phyloP scores from a whole-genome alignment of 2,797 vertebrate species.

The Sebastolobus altivelis region DNA sequence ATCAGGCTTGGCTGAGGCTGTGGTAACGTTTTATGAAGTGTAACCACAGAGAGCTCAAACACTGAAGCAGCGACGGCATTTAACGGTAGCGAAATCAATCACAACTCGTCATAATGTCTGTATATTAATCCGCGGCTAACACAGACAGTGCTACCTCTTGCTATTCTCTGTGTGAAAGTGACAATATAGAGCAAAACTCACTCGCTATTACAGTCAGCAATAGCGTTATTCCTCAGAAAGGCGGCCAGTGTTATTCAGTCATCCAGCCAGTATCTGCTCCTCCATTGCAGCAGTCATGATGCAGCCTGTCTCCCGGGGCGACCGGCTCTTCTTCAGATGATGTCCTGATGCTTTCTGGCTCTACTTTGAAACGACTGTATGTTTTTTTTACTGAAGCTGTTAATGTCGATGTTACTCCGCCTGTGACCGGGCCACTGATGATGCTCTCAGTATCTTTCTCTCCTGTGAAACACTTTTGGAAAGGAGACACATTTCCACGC shows the following conservation, averaged over 20 bases:
- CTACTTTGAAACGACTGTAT: background rate
- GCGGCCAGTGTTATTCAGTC: conserved; percentile 51
- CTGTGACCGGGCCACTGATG: conserved; percentile 64
- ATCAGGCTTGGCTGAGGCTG: background rate
- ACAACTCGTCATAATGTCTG: conserved; percentile 10
- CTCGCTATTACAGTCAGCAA: background rate
- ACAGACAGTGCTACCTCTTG: background rate
- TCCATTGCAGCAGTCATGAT: conserved; percentile 72
- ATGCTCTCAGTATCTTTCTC: conserved; percentile 33
- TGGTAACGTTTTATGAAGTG: background rate
- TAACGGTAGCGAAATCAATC: conserved; percentile 25
- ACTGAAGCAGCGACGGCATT: conserved; percentile 39
- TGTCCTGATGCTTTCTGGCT: background rate
- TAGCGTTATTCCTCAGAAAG: conserved; percentile 36
- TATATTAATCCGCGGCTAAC: background rate
- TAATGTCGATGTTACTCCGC: conserved; percentile 56
- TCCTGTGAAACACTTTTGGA: conserved; percentile 58
- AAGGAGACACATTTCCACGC: conserved; percentile 75
- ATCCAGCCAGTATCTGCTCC: conserved; percentile 58
- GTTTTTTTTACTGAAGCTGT: background rate
- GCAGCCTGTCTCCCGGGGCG: conserved; percentile 36
- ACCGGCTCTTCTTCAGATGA: background rate
- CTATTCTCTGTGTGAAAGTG: background rate
- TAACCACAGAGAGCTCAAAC: conserved; percentile 1
- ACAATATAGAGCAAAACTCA: conserved; percentile 8